Conservation (phyloP, 2,888 invertebrate genomes). For the Congeria kusceri region DNA sequence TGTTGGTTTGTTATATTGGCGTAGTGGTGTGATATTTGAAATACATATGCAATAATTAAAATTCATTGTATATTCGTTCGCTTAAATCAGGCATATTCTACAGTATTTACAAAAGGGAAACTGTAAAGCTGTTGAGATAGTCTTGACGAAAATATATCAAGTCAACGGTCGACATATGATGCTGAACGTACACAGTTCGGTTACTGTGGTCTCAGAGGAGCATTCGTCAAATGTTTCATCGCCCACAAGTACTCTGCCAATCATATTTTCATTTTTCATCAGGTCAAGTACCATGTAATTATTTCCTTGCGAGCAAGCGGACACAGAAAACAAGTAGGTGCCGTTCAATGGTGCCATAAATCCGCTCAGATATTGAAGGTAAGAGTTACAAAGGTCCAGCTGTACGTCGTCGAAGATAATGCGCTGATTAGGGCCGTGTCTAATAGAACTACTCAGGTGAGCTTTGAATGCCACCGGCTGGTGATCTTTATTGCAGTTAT, state of each 20-base stretch:
- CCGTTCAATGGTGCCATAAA: conserved; percentile 34
- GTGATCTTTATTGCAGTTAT: background rate
- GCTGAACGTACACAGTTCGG: conserved; percentile 25
- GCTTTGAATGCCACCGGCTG: conserved; percentile 29
- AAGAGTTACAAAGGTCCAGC: conserved; percentile 28
- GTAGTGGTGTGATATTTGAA: too few species aligned
- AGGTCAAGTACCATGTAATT: conserved; percentile 36
- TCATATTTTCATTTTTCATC: conserved; percentile 10
- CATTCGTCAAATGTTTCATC: conserved; percentile 14
- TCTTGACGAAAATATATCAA: background rate
- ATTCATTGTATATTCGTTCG: too few species aligned
- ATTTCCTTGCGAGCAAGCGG: conserved; percentile 13
- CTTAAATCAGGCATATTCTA: too few species aligned
- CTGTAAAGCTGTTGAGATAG: conserved; percentile 24
- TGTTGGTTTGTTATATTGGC: too few species aligned
- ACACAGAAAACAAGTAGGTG: conserved; percentile 34
- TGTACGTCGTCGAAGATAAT: conserved; percentile 36
- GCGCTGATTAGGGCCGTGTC: conserved; percentile 4
- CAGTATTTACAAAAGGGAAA: conserved; percentile 5
- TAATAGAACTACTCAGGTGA: conserved; percentile 6
- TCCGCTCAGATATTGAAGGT: background rate
- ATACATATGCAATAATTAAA: too few species aligned
- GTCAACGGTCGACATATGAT: conserved; percentile 12
- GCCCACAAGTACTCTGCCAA: conserved; percentile 28
- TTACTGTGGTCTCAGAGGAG: conserved; percentile 26